Evolutionary conservation across 2,888 invertebrate genomes (phyloP), one percentile per base, ranked within the genome.

Genomic region (Cephus pygmeus): DNA sequence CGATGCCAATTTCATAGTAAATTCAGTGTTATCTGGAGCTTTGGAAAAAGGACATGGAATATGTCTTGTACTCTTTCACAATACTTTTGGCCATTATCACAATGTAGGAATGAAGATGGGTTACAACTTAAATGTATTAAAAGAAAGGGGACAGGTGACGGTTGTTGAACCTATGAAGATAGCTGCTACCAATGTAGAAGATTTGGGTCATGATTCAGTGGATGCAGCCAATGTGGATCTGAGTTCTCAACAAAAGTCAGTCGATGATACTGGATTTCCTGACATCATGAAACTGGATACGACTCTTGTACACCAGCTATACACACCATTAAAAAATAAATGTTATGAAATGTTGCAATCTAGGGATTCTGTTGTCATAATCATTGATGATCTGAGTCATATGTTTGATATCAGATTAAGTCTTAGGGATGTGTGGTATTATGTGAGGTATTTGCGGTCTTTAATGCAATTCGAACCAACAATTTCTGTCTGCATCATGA

Each of bases 361-460:
- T 77, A 87, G 90, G 84, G 85, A 89, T 83, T 88, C 92, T 82
- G 93, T 94, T 4, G 94, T 93, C 83, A 90, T 96, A 73, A 93
- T 96, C 75, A 91, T 96, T 78, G 96, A 96, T 89, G 96, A 96
- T 87, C 86, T 96, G 34, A 94, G 95, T 81, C 95, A 96, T 88
- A 92, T 96, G 36, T 93, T 95, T 87, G 95, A 96, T 90, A 91
- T 96, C 81, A 94, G 93, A 73, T 92, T 93, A 73, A 92, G 91
- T 84, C 85, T 94, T 0, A 92, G 88, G 82, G 92, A 94, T 84
- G 92, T 94, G 0, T 93, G 92, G 89, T 83, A 84, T 56, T 88
- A 84, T 73, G 75, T 86, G 0, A 86, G 87, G 77, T 89, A 85
- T 77, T 80, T 91, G 73, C 87, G 87, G 75, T 89, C 91, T 3